phyloP scores from a whole-genome alignment of 2,797 vertebrate genomes.

The Manis crassicaudata region DNA sequence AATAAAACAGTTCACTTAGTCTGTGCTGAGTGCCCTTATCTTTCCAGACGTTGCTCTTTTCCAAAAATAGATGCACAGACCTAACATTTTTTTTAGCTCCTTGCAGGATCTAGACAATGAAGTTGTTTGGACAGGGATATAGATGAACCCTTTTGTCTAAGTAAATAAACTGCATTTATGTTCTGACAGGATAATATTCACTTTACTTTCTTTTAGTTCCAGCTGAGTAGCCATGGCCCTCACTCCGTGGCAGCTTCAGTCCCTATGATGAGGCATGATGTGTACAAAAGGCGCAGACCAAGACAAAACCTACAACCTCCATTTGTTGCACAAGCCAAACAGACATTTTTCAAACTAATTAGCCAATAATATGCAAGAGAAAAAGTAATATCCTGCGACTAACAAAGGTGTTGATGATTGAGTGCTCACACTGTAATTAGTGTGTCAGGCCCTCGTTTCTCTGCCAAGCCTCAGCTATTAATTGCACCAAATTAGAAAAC shows the following conservation, averaged over 20 bases:
- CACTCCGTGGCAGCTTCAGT: constrained; percentile 89
- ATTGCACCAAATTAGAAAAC: constrained; percentile 99
- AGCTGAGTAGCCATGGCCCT: constrained; percentile 91
- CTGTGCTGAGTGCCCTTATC: constrained; percentile 91
- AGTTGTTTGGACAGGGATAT: constrained; percentile 96
- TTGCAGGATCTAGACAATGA: constrained; percentile 93
- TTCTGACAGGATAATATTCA: constrained; percentile 96
- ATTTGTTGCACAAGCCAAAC: constrained; percentile 96
- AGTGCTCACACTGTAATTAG: constrained; percentile 99
- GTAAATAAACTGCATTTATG: constrained; percentile 97
- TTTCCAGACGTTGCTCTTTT: constrained; percentile 89
- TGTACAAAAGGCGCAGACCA: constrained; percentile 91
- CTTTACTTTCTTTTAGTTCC: constrained; percentile 94
- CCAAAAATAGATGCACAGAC: constrained; percentile 89
- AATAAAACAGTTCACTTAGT: constrained; percentile 93
- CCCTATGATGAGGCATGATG: constrained; percentile 91
- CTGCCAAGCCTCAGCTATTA: constrained; percentile 96
- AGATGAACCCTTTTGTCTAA: constrained; percentile 97
- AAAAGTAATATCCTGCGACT: constrained; percentile 94
- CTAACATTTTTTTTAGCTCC: constrained; percentile 87
- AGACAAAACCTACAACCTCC: constrained; percentile 90
- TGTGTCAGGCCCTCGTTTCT: constrained; percentile 96
- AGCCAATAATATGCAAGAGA: constrained; percentile 98
- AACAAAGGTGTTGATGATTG: constrained; percentile 99
- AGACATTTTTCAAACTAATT: constrained; percentile 99